A percentile compares a stretch with the other conserved stretches of the same genome.
phyloP scores from a whole-genome alignment of 2,797 vertebrate genomes.

The Falco columbarius region DNA sequence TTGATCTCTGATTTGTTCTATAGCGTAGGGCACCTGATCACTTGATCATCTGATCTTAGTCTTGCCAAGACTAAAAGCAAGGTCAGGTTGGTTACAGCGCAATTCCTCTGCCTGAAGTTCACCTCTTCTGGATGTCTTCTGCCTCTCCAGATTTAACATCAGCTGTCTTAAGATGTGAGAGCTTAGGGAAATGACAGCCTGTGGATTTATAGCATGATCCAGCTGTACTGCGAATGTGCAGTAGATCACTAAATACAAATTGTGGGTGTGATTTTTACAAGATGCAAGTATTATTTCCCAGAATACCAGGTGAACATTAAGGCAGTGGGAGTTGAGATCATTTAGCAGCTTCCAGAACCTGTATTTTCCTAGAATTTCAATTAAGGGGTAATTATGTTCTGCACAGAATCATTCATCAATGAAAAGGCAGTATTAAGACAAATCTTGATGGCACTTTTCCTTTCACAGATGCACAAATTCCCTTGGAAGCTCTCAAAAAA shows the following conservation, averaged over 20 bases:
- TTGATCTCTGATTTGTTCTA: background rate
- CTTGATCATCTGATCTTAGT: background rate
- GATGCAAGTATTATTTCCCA: background rate
- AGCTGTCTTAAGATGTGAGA: background rate
- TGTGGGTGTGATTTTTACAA: background rate
- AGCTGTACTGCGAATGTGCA: background rate
- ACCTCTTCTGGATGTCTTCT: background rate
- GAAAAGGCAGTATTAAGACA: slow-evolving; percentile 10
- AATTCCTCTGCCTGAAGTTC: background rate
- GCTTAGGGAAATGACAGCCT: background rate
- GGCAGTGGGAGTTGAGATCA: background rate
- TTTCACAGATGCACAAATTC: background rate
- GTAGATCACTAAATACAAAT: background rate
- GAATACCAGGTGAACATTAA: background rate
- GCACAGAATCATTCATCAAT: background rate
- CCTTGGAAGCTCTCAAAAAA: background rate
- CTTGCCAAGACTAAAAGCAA: background rate
- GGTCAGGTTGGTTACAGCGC: background rate
- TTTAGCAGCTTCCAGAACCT: slow-evolving; percentile 3
- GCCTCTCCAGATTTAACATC: background rate
- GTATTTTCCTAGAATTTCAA: slow-evolving; percentile 24
- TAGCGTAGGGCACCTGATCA: background rate
- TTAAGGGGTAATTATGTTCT: slow-evolving; percentile 12
- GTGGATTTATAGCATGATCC: background rate
- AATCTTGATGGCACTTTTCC: background rate